Base-by-base conservation (phyloP, 1,140 invertebrate genomes). In the Bathynomus jamesi region DNA sequence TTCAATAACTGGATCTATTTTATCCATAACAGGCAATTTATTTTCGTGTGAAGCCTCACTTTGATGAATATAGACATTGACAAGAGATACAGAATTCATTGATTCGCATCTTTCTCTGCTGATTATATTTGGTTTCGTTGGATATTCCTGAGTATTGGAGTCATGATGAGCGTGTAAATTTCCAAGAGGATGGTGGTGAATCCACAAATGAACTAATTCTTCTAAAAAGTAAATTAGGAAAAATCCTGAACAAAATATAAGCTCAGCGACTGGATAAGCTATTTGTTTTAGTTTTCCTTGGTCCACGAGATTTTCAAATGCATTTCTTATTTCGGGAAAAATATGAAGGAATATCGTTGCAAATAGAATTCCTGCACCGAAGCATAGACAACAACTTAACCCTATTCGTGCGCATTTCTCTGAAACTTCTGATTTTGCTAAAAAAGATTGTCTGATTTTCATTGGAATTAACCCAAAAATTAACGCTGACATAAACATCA, bases 331-430 rank as follows among this genome's bases (percentile, higher is more conserved):
- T 83, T 97, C 95, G 0, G 94, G 94, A 31, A 96, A 82, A 67
- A 98, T 82, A 81, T 98, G 94, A 63, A 95, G 83, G 77, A 96
- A 93, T 0, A 91, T 94, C 0, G 94, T 96, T 61, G 90, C 89
- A 70, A 98, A 85, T 13, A 98, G 85, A 2, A 96, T 93, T 0
- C 95, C 95, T 2, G 93, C 95, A 2, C 94, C 94, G 77, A 96
- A 92, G 75, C 91, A 91, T 28, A 94, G 83, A 7, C 95, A 81
- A 17, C 88, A 79, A 75, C 81, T 83, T 13, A 84, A 69, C 27
- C 81, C 61, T 21, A 28, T 67, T 64, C 66, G 40, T 10, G 65
- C n/a, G n/a, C n/a, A 72, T 40, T 40, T 67, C 24, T 78, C 72
- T 80, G 92, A 92, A 90, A 90, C 90, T 83, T 92, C 91, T 88